A percentile compares a stretch with the other conserved stretches of the same genome.
These are phyloP conservation scores for Metellina segmentata DNA, from an alignment of 2,888 invertebrate species.

Conservation along the genomic window DNA sequence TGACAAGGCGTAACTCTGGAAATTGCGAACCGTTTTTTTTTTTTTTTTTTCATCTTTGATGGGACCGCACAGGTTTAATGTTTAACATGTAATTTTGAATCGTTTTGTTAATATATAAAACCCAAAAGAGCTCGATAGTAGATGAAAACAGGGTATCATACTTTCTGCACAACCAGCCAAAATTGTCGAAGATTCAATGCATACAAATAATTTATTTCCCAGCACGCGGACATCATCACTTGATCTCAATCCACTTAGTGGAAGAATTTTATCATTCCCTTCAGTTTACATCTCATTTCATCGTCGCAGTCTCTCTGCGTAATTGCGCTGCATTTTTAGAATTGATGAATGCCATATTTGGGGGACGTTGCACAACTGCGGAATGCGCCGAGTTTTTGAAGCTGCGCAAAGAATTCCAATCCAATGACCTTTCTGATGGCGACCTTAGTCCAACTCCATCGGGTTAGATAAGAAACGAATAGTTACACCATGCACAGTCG, in stretches of 20 bases:
- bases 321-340: slow-evolving; percentile 32
- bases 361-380: background rate
- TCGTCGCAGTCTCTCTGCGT: slow-evolving; percentile 6
- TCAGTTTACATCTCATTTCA: slow-evolving; percentile 38
- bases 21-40: too few relatives aligned
- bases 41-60: too few relatives aligned
- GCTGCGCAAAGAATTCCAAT: background rate
- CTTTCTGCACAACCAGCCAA: too few relatives aligned
- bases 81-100: too few relatives aligned
- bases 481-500: background rate
- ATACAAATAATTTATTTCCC: background rate
- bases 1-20: too few relatives aligned
- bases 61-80: too few relatives aligned
- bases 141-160: too few relatives aligned
- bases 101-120: too few relatives aligned
- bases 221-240: slow-evolving; percentile 26
- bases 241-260: background rate
- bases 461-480: slow-evolving; percentile 1
- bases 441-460: slow-evolving; percentile 27
- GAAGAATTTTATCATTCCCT: slow-evolving; percentile 22
- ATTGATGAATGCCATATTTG: background rate
- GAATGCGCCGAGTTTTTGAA: background rate
- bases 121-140: too few relatives aligned
- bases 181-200: too few relatives aligned
- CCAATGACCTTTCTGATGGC: background rate